Conservation (phyloP, 2,888 invertebrate species). For the Machimus rusticus region DNA sequence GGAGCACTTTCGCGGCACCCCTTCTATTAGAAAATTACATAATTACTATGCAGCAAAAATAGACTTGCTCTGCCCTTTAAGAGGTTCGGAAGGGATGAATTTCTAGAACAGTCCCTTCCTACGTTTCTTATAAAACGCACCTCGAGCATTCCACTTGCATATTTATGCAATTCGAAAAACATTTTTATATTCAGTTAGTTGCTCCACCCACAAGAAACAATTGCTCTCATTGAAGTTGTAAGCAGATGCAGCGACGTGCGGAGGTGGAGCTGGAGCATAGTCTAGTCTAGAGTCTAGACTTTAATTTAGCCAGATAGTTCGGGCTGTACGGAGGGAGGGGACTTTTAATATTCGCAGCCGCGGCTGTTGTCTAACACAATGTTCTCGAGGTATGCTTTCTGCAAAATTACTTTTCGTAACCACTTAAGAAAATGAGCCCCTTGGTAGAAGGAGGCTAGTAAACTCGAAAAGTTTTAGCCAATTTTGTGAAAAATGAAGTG, state of each 20-base stretch:
- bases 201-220: not conserved
- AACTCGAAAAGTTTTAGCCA: not conserved
- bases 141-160: not conserved
- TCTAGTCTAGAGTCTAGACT: not conserved
- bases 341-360: not conserved
- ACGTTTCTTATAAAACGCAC: not conserved
- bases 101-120: not conserved
- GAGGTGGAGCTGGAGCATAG: not conserved
- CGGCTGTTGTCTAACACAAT: not conserved
- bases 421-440: slow-evolving; percentile 24
- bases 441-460: not conserved
- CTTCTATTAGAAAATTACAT: not conserved
- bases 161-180: not conserved
- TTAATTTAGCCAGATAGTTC: not conserved
- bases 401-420: slow-evolving; percentile 21
- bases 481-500: not conserved
- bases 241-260: not conserved
- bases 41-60: not conserved
- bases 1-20: not conserved
- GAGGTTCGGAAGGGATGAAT: not conserved
- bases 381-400: slow-evolving; percentile 10
- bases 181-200: not conserved
- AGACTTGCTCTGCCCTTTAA: not conserved
- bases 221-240: not conserved
- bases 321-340: not conserved